Conservation (phyloP, 2,797 vertebrate species). For the Phaenicophaeus curvirostris region DNA sequence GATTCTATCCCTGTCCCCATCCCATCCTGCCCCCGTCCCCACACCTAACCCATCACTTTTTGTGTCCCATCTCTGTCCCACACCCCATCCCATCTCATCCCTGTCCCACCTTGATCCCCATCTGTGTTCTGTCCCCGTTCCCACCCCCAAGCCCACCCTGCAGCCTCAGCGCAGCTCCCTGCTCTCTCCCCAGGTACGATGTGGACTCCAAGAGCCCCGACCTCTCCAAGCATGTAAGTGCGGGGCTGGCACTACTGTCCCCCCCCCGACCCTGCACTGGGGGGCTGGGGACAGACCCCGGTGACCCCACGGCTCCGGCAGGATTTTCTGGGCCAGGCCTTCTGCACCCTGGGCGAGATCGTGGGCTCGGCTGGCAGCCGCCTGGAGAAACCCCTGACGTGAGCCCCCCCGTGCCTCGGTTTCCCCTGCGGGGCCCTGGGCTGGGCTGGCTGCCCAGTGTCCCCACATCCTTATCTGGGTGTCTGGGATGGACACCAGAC, state of each 20-base stretch:
- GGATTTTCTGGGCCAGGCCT: constrained; percentile 96
- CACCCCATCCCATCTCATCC: not conserved
- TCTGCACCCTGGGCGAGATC: constrained; percentile 95
- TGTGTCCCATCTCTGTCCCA: too few species aligned
- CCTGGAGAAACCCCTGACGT: constrained; percentile 93
- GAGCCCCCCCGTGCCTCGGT: constrained; percentile 58
- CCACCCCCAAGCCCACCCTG: not conserved
- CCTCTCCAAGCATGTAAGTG: constrained; percentile 94
- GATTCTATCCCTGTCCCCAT: too few species aligned
- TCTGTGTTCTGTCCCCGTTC: not conserved
- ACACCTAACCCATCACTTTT: too few species aligned
- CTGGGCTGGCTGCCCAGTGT: not conserved
- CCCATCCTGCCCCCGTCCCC: too few species aligned
- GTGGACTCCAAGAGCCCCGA: constrained; percentile 96
- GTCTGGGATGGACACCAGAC: not conserved
- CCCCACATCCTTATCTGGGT: not conserved
- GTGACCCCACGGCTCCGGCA: constrained; percentile 34
- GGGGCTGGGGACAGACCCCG: not conserved
- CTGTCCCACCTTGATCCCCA: too few species aligned
- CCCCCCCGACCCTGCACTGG: too few species aligned
- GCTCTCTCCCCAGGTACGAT: constrained; percentile 84
- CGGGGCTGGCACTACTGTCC: not conserved
- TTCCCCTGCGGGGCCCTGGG: not conserved
- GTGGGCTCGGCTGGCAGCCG: constrained; percentile 93
- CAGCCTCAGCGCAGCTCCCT: not conserved